These are phyloP conservation scores for Contarinia nasturtii DNA, from an alignment of 1,140 invertebrate genomes.

Conservation along the genomic window DNA sequence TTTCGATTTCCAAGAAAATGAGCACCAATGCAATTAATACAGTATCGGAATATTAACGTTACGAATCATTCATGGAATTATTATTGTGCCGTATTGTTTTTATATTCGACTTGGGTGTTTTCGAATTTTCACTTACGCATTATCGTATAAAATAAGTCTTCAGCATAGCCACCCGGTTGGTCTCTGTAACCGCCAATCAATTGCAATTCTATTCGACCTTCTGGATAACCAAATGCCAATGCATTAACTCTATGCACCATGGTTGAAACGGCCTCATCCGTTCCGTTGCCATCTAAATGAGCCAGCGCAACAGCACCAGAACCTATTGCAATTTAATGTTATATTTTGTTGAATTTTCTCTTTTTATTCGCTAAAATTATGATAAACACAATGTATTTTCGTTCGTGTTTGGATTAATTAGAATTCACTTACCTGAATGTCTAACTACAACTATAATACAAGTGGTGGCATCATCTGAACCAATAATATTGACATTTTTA, in stretches of 20 bases:
- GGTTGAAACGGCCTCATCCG: constrained; percentile 55
- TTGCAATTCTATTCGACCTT: constrained; percentile 73
- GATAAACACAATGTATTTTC: no score
- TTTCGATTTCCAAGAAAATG: no score
- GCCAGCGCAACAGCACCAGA: constrained; percentile 71
- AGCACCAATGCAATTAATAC: no score
- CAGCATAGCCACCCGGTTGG: constrained; percentile 55
- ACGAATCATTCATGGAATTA: no score
- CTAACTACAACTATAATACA: constrained; percentile 79
- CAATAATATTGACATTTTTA: constrained; percentile 76
- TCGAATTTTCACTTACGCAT: constrained; percentile 70
- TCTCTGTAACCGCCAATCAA: constrained; percentile 80
- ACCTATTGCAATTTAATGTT: constrained; percentile 28
- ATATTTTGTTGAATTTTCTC: no score
- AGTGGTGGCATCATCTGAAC: constrained; percentile 85
- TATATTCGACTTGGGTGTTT: no score
- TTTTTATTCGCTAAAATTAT: no score
- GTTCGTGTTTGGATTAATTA: no score
- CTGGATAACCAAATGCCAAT: constrained; percentile 59
- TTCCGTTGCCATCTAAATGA: constrained; percentile 75
- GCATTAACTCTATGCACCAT: constrained; percentile 71
- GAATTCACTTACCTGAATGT: constrained; percentile 78
- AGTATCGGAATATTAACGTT: no score
- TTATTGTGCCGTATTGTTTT: no score
- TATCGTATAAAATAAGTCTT: constrained; percentile 73